Evolutionary conservation across 2,113 vertebrate genomes (phyloP).

Genomic region (Corythoichthys haematopterus): DNA sequence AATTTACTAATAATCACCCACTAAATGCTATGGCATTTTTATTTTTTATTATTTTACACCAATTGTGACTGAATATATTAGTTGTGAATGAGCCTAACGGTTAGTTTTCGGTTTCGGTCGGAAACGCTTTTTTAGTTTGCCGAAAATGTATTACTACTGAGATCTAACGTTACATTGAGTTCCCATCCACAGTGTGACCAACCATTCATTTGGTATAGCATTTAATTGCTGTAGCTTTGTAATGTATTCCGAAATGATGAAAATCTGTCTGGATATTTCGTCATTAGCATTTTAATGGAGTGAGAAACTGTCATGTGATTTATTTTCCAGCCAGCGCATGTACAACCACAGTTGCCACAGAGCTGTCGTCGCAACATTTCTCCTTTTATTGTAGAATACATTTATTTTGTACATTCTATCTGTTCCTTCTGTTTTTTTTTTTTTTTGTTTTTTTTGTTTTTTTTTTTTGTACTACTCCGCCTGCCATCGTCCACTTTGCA

Average conservation of each 20-base stretch:
- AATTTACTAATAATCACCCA: too few species aligned
- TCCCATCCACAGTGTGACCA: constrained; percentile 13
- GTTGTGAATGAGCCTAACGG: too few species aligned
- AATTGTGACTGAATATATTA: too few species aligned
- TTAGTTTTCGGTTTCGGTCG: too few species aligned
- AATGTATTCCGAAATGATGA: constrained; percentile 58
- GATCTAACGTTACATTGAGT: constrained; percentile 32
- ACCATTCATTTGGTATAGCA: constrained; percentile 40
- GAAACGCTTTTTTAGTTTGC: constrained; percentile 2
- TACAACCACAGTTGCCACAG: constrained; percentile 56
- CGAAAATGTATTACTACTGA: constrained; percentile 33
- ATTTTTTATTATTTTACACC: too few species aligned
- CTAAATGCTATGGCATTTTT: too few species aligned
- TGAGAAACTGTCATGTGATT: constrained; percentile 54
- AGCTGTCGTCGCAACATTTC: constrained; percentile 48
- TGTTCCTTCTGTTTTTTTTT: constrained; percentile 11
- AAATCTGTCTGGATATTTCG: constrained; percentile 59
- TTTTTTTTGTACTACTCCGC: constrained; percentile 6
- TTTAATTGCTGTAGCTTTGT: constrained; percentile 44
- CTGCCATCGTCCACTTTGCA: constrained; percentile 11
- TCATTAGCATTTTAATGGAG: constrained; percentile 76
- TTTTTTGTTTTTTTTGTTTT: neutral
- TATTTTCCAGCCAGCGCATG: constrained; percentile 62
- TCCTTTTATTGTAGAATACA: constrained; percentile 10
- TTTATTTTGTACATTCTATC: neutral